phyloP scores from a whole-genome alignment of 2,797 vertebrate genomes.

The Spinibarbus caldwelli region DNA sequence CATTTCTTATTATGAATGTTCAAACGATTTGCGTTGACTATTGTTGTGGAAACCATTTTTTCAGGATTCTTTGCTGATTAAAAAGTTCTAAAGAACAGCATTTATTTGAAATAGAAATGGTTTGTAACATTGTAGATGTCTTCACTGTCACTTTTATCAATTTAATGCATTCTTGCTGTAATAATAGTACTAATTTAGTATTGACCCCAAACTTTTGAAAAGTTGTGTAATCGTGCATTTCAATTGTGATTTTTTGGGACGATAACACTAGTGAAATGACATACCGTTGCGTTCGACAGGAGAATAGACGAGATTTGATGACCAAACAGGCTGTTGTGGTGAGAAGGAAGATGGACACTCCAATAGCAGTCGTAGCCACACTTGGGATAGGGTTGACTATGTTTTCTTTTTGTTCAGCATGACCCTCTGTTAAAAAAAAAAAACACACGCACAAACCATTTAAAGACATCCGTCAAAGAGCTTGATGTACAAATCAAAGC shows the following conservation, averaged over 20 bases:
- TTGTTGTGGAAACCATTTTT: neutral
- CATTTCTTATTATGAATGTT: neutral
- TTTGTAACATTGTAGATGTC: neutral
- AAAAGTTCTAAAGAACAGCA: neutral
- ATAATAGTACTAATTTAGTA: neutral
- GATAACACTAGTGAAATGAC: neutral
- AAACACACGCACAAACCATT: neutral
- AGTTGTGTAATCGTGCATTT: neutral
- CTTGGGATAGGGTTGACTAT: slow-evolving; percentile 67
- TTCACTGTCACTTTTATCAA: neutral
- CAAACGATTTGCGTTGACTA: neutral
- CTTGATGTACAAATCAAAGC: neutral
- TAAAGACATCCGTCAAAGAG: neutral
- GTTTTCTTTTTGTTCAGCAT: slow-evolving; percentile 51
- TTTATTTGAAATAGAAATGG: neutral
- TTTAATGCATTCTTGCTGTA: neutral
- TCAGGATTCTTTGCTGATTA: neutral
- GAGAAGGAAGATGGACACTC: slow-evolving; percentile 79
- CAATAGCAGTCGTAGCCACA: slow-evolving; percentile 77
- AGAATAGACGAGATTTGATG: slow-evolving; percentile 75
- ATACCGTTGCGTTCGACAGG: slow-evolving; percentile 75
- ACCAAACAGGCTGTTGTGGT: slow-evolving; percentile 80
- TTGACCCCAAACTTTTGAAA: neutral
- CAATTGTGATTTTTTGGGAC: neutral
- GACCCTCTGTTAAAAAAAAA: slow-evolving; percentile 56